Evolutionary conservation across 2,888 invertebrate species (phyloP).

Genomic region (Troides helena): DNA sequence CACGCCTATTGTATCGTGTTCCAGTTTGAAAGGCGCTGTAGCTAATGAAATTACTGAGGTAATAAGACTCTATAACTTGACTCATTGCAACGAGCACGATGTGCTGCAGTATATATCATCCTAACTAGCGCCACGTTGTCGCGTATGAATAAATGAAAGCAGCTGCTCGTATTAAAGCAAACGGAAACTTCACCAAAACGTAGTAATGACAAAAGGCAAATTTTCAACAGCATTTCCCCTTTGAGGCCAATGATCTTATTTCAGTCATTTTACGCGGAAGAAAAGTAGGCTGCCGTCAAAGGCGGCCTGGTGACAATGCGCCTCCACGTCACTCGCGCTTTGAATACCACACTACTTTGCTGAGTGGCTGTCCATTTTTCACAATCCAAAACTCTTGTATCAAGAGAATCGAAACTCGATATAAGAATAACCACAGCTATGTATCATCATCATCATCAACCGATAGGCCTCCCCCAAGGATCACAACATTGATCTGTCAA

Average conservation of each 20-base stretch:
- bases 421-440: no score
- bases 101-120: no score
- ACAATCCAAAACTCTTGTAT: conserved; percentile 1
- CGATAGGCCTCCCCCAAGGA: no score
- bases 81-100: no score
- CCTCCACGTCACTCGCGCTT: conserved; percentile 4
- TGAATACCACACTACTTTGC: conserved; percentile 13
- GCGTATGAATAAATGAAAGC: background rate
- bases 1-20: no score
- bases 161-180: conserved; percentile 2
- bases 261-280: conserved; percentile 15
- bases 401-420: no score
- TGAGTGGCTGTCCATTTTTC: conserved; percentile 21
- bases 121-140: no score
- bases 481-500: no score
- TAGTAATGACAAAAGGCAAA: conserved; percentile 6
- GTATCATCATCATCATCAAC: no score
- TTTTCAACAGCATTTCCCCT: conserved; percentile 17
- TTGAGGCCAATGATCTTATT: conserved; percentile 30
- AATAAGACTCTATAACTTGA: no score
- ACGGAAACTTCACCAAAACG: conserved; percentile 11
- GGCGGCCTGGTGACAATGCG: conserved; percentile 20
- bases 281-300: conserved; percentile 26
- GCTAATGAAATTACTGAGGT: no score
- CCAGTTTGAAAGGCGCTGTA: no score